Evolutionary conservation across 2,113 vertebrate genomes (phyloP).

Genomic region (Dicrurus megarhynchus): DNA sequence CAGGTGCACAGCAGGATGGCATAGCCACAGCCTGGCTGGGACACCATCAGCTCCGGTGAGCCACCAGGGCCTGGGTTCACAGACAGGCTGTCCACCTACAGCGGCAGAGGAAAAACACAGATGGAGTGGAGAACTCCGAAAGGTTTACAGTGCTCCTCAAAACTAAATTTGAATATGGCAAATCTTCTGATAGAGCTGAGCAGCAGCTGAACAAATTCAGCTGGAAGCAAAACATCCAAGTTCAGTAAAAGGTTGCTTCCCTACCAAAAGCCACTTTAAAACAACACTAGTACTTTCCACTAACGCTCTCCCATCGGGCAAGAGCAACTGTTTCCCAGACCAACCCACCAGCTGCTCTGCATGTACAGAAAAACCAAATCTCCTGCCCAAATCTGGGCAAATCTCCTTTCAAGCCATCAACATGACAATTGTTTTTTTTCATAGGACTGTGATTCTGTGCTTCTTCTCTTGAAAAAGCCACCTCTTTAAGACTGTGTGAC

Average conservation of each 20-base stretch:
- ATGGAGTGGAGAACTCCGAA: not conserved
- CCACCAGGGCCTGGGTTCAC: slow-evolving; percentile 88
- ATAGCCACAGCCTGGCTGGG: slow-evolving; percentile 95
- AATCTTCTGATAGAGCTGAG: not conserved
- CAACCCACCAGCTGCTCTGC: not conserved
- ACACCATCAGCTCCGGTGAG: slow-evolving; percentile 91
- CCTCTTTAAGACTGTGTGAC: not conserved
- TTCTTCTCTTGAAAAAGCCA: not conserved
- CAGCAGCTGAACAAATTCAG: not conserved
- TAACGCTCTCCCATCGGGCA: not conserved
- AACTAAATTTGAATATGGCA: not conserved
- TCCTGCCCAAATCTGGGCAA: no score
- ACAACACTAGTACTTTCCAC: not conserved
- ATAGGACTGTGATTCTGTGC: not conserved
- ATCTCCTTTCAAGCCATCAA: not conserved
- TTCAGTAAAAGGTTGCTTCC: not conserved
- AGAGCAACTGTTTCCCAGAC: not conserved
- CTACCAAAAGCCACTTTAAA: not conserved
- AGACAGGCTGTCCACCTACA: slow-evolving; percentile 93
- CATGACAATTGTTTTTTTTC: not conserved
- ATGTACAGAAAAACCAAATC: not conserved
- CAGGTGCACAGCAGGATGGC: slow-evolving; percentile 90
- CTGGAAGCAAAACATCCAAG: not conserved
- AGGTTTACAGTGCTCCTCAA: not conserved
- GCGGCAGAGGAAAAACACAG: not conserved